Evolutionary conservation across 2,888 invertebrate genomes (phyloP).

Genomic region (Sipha maydis): DNA sequence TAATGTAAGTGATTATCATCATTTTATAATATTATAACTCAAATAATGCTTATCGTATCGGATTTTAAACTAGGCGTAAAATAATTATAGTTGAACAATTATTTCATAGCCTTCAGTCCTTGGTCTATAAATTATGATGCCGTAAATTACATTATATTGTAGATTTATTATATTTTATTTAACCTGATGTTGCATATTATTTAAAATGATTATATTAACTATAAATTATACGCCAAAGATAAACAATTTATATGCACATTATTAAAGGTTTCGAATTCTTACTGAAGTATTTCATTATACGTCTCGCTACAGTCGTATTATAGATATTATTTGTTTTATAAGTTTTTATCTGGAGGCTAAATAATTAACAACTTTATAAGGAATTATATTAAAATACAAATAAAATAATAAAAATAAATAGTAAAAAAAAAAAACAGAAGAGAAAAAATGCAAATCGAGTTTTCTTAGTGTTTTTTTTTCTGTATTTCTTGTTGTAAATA

Average conservation of each 20-base stretch:
- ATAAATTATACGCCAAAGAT: background rate
- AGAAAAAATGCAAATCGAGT: background rate
- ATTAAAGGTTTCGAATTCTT: background rate
- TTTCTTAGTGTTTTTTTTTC: background rate
- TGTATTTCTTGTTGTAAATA: background rate
- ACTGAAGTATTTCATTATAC: background rate
- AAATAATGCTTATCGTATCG: too few relatives aligned
- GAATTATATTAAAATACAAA: background rate
- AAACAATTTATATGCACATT: background rate
- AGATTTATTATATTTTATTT: background rate
- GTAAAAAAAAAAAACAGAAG: background rate
- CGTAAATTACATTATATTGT: too few relatives aligned
- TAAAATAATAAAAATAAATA: background rate
- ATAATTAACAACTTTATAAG: slow-evolving; percentile 24
- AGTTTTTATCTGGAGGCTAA: slow-evolving; percentile 23
- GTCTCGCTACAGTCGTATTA: background rate
- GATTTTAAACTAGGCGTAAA: too few relatives aligned
- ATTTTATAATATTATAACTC: too few relatives aligned
- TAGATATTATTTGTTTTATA: slow-evolving; percentile 20
- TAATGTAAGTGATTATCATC: too few relatives aligned
- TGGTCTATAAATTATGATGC: too few relatives aligned
- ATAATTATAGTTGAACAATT: too few relatives aligned
- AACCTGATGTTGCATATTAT: background rate
- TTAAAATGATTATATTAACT: background rate
- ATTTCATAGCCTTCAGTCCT: too few relatives aligned